Evolutionary conservation across 2,797 vertebrate species (phyloP), one percentile per base, ranked within the genome.

Genomic region (Thripadectes ignobilis): DNA sequence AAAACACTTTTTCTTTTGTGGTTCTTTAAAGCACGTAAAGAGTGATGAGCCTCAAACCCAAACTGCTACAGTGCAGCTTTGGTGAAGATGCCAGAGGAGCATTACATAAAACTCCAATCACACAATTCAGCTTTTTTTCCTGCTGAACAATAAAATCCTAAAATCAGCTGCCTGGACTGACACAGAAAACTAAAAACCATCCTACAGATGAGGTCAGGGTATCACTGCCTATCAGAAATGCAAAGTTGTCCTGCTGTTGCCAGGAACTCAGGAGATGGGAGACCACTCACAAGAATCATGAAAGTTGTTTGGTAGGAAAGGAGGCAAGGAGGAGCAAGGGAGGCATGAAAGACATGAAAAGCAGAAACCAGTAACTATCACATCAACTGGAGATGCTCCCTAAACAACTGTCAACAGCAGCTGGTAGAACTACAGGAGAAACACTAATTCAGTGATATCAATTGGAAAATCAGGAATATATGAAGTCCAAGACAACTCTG

Each of bases 301-400:
- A 13, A 12, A 61, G 14, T 1, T 30, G 24, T 17, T 30, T 49
- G 13, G 34, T 24, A 24, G n/a, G 46, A 79, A 85, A 79, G 55
- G 15, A 54, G 22, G 15, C 11, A 73, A 23, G 2, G 32, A 83
- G 5, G 0, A 69, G 45, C 0, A 0, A 26, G 14, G 26, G 11
- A 26, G 26, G 8, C 57, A 92, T 3, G 1, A n/a, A 63, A 38
- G 22, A 27, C 16, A 71, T 1, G 3, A 72, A 65, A 85, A 92
- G 14, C 19, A 63, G 63, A 85, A 72, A 11, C 29, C 63, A 79
- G 62, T 4, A 81, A 43, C 52, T 4, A 13, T 36, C 80, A 38
- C n/a, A 91, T 30, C 69, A 58, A 10, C 26, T 18, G 67, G 34
- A 76, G 66, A 69, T 71, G 32, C 3, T 72, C 26, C 17, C n/a